phyloP scores from a whole-genome alignment of 2,888 invertebrate species.

The Oscheius sp. region DNA sequence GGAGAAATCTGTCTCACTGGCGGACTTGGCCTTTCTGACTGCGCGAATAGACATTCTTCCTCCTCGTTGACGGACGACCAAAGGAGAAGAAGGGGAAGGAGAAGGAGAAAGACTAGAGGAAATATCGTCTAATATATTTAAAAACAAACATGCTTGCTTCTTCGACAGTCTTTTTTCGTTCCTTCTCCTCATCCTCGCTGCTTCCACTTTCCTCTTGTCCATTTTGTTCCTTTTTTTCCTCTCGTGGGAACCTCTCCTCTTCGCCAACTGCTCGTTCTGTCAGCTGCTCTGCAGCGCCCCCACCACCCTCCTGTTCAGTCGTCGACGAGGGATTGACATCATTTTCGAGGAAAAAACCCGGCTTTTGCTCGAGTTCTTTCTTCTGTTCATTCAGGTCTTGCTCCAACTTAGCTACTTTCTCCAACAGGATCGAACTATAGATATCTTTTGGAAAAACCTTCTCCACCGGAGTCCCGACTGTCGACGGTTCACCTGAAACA shows the following conservation, averaged over 20 bases:
- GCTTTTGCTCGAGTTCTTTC: slow-evolving; percentile 10
- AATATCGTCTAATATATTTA: neutral
- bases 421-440: slow-evolving; percentile 15
- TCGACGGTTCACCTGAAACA: slow-evolving; percentile 14
- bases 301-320: neutral
- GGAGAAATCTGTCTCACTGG: slow-evolving; percentile 15
- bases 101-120: neutral
- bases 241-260: neutral
- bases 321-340: neutral
- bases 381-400: slow-evolving; percentile 16
- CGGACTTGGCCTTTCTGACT: slow-evolving; percentile 16
- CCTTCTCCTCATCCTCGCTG: neutral
- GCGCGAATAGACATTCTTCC: slow-evolving; percentile 29
- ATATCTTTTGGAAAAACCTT: slow-evolving; percentile 31
- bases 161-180: neutral
- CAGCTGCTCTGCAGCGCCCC: slow-evolving; percentile 14
- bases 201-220: slow-evolving; percentile 4
- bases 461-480: slow-evolving; percentile 30
- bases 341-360: neutral
- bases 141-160: neutral
- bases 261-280: neutral
- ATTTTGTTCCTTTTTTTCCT: slow-evolving; percentile 1
- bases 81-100: slow-evolving; percentile 13
- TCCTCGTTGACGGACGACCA: slow-evolving; percentile 24
- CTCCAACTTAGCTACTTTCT: slow-evolving; percentile 21